A percentile compares a stretch with the other conserved stretches of the same genome.
phyloP scores from a whole-genome alignment of 2,113 vertebrate genomes.

The Tragelaphus buxtoni region DNA sequence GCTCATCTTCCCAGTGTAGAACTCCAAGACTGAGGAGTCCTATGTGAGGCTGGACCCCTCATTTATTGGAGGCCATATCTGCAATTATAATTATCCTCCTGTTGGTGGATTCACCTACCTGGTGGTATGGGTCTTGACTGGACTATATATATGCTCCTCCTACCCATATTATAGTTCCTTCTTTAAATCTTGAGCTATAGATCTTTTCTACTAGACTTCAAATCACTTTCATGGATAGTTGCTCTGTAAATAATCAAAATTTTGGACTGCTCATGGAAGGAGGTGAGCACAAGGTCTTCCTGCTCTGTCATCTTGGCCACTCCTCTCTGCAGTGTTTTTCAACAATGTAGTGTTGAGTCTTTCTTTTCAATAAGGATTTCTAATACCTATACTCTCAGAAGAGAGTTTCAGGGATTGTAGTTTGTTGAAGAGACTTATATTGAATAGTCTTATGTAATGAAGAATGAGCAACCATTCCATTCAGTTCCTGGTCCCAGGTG shows the following conservation, averaged over 20 bases:
- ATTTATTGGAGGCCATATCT: not conserved
- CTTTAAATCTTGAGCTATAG: not conserved
- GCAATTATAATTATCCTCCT: not conserved
- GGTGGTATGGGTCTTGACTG: not conserved
- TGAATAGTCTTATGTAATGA: not conserved
- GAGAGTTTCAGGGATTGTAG: not conserved
- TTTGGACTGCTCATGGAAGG: not conserved
- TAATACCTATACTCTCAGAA: not conserved
- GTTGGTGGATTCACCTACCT: not conserved
- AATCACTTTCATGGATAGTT: not conserved
- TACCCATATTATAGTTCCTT: not conserved
- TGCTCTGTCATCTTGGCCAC: not conserved
- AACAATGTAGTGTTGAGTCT: not conserved
- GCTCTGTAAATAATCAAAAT: not conserved
- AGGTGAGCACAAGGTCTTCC: not conserved
- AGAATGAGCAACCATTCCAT: not conserved
- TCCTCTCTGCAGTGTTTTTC: not conserved
- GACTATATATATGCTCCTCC: not conserved
- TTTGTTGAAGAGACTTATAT: not conserved
- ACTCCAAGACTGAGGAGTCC: not conserved
- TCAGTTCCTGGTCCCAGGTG: not conserved
- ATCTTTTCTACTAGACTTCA: not conserved
- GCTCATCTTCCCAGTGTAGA: not conserved
- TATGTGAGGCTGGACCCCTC: no score
- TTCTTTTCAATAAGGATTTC: not conserved